These are phyloP conservation scores for Antrozous pallidus DNA, from an alignment of 2,797 vertebrate species.

Conservation along the genomic window DNA sequence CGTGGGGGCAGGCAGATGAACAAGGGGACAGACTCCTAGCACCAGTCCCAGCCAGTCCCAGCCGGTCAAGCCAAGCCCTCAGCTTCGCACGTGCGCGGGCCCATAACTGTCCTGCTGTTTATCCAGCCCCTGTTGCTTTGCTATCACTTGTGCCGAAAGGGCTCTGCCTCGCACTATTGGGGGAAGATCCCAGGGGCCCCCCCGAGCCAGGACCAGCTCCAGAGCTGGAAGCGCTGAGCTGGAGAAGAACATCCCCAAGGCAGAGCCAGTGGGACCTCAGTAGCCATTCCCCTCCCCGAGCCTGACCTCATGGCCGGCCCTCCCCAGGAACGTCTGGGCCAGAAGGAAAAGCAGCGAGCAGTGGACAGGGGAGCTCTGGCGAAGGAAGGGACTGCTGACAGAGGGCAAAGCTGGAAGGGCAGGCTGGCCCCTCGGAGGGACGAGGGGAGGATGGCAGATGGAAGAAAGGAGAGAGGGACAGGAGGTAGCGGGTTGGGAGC, in stretches of 20 bases:
- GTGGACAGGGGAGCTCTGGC: background rate
- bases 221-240: background rate
- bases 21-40: background rate
- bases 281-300: background rate
- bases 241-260: background rate
- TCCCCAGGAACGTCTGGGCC: background rate
- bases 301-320: background rate
- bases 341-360: background rate
- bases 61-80: background rate
- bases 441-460: fast-evolving
- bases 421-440: background rate
- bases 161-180: background rate
- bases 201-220: background rate
- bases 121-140: background rate
- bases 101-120: fast-evolving
- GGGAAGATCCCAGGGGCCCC: background rate
- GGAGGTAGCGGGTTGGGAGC: background rate
- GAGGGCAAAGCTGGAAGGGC: background rate
- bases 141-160: background rate
- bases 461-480: background rate
- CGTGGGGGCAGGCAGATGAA: fast-evolving
- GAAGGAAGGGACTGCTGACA: background rate
- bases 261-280: background rate
- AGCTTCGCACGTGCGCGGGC: fast-evolving
- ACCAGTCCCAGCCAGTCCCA: background rate